phyloP scores from a whole-genome alignment of 1,140 invertebrate species.

The Hormaphis cornu region DNA sequence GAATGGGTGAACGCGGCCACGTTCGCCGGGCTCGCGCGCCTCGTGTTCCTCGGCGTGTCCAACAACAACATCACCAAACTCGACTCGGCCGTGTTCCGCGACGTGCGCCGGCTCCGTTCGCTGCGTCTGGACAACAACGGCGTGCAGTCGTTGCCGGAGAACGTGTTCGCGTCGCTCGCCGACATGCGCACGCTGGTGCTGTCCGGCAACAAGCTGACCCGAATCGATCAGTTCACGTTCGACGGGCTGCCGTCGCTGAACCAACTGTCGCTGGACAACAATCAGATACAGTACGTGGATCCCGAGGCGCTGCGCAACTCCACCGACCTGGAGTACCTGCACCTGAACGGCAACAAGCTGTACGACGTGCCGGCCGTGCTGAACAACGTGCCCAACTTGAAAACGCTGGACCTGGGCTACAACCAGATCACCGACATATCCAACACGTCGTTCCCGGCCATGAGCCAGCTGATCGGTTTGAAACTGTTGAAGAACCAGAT shows the following conservation, averaged over 20 bases:
- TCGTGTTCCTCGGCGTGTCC: slow-evolving; percentile 72
- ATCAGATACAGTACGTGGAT: slow-evolving; percentile 66
- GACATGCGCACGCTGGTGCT: slow-evolving; percentile 78
- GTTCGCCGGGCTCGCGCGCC: slow-evolving; percentile 67
- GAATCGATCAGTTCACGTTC: slow-evolving; percentile 66
- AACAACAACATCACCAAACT: slow-evolving; percentile 68
- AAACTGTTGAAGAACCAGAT: slow-evolving; percentile 80
- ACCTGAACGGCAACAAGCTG: slow-evolving; percentile 79
- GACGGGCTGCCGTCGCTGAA: slow-evolving; percentile 66
- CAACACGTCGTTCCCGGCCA: slow-evolving; percentile 67
- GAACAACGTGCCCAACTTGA: slow-evolving; percentile 64
- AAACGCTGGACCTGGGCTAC: slow-evolving; percentile 78
- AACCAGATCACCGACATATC: slow-evolving; percentile 75
- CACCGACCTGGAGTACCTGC: slow-evolving; percentile 73
- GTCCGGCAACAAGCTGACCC: slow-evolving; percentile 72
- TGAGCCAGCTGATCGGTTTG: slow-evolving; percentile 73
- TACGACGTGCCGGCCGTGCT: slow-evolving; percentile 74
- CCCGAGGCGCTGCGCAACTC: slow-evolving; percentile 72
- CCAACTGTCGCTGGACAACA: slow-evolving; percentile 73
- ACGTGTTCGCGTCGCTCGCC: slow-evolving; percentile 67
- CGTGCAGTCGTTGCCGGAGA: slow-evolving; percentile 67
- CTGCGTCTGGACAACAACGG: slow-evolving; percentile 72
- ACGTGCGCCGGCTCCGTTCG: slow-evolving; percentile 70
- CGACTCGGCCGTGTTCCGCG: slow-evolving; percentile 67
- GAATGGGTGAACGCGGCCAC: slow-evolving; percentile 82